Percentiles rank a stretch among this genome's conserved stretches.
phyloP scores from a whole-genome alignment of 1,140 invertebrate genomes.

The Pogonomyrmex barbatus region DNA sequence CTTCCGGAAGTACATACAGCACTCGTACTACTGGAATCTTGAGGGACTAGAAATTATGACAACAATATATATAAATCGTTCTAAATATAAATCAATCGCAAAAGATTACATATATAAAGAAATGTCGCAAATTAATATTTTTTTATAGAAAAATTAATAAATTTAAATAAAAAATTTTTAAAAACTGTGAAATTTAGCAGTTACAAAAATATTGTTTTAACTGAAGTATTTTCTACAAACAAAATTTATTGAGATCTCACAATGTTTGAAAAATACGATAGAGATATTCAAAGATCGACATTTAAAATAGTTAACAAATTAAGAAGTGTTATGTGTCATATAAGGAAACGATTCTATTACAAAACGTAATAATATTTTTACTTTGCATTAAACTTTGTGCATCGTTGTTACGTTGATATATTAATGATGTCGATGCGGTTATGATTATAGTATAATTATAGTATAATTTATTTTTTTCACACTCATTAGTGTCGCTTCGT shows the following conservation, averaged over 20 bases:
- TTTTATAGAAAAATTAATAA: background rate
- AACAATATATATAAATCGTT: background rate
- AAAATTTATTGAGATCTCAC: background rate
- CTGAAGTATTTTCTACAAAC: background rate
- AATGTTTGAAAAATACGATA: background rate
- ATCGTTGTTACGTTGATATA: background rate
- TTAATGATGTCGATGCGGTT: background rate
- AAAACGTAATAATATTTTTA: background rate
- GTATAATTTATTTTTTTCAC: constrained; percentile 22
- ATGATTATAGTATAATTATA: background rate
- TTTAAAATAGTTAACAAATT: background rate
- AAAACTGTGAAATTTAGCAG: background rate
- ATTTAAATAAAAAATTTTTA: background rate
- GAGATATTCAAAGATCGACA: background rate
- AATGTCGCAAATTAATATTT: background rate
- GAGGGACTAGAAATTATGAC: constrained; percentile 66
- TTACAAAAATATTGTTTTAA: background rate
- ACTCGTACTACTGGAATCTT: constrained; percentile 43
- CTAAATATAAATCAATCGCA: background rate
- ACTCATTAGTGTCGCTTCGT: background rate
- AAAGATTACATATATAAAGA: background rate
- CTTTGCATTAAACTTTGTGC: background rate
- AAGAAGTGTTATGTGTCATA: background rate
- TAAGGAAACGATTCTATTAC: constrained; percentile 1
- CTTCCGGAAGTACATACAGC: constrained; percentile 66